A percentile compares a stretch with the other conserved stretches of the same genome.
Evolutionary conservation across 2,797 vertebrate genomes (phyloP).

Genomic region (Monodelphis domestica): DNA sequence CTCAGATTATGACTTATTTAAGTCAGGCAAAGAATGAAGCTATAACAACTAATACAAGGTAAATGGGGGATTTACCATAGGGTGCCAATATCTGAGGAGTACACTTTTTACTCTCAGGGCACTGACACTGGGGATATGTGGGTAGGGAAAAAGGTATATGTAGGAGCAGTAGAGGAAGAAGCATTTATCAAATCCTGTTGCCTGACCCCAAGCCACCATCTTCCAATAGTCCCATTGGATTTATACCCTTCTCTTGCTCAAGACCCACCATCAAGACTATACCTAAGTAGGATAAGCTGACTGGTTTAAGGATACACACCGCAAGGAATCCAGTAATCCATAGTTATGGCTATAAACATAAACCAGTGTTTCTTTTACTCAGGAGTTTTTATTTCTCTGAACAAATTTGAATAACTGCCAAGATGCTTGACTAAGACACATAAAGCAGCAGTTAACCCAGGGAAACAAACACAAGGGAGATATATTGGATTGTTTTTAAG

Average conservation of each 20-base stretch:
- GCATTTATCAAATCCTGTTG: background rate
- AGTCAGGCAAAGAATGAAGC: background rate
- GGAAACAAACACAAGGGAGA: background rate
- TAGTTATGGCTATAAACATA: background rate
- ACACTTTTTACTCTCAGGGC: background rate
- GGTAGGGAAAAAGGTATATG: background rate
- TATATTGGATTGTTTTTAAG: background rate
- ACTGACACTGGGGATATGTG: background rate
- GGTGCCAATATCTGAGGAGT: background rate
- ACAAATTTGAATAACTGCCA: background rate
- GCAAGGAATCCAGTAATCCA: background rate
- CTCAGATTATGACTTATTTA: background rate
- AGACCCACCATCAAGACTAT: background rate
- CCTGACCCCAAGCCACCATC: background rate
- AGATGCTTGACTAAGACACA: background rate
- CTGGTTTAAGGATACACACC: background rate
- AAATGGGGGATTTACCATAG: background rate
- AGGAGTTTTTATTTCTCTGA: background rate
- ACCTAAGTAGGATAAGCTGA: background rate
- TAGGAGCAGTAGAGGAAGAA: background rate
- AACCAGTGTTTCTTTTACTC: background rate
- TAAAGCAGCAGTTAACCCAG: background rate
- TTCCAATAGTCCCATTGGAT: background rate
- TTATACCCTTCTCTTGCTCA: background rate
- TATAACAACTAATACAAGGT: background rate